Base-by-base conservation (phyloP, 2,888 invertebrate genomes). In the Ptycholaimellus sp. region DNA sequence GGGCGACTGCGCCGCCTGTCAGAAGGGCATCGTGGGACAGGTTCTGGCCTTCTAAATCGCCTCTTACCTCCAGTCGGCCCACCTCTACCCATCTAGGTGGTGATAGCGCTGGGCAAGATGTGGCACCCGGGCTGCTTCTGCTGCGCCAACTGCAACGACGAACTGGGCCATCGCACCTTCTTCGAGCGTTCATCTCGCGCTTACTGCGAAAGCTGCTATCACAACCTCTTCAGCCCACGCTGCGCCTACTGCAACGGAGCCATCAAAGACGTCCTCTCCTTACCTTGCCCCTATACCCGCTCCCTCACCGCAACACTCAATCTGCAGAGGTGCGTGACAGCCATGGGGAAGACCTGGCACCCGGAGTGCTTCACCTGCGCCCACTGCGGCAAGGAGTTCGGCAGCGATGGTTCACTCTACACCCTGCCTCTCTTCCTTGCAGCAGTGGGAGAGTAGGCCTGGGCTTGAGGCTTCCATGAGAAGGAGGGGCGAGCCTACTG, bases 51-150 rank as follows among this genome's bases (percentile, higher is more conserved):
- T n/a, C n/a, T n/a, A n/a, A n/a, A n/a, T n/a, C n/a, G n/a, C n/a
- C n/a, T n/a, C n/a, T n/a, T n/a, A n/a, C n/a, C n/a, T n/a, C n/a
- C n/a, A n/a, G n/a, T n/a, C n/a, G n/a, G n/a, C n/a, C n/a, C n/a
- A n/a, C n/a, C n/a, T 21, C 20, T 16, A 20, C 16, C n/a, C n/a
- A n/a, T 49, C 27, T 60, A 72, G 70, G 78, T 85, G 50, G 81
- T 83, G 59, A 93, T 90, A 44, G 93, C 93, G 17, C 61, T 96
- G 60, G 93, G 90, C 38, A 80, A 83, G 64, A 87, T 90, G 45
- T 96, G 90, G 90, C 93, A 96, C 63, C 87, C 90, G 33, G 93
- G 93, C 66, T 93, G 93, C 64, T 99, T 96, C 65, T 80, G 77
- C 42, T 96, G 96, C 68, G 78, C 78, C 47, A 85, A 90, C 59